A percentile compares a stretch with the other conserved stretches of the same genome.
These are phyloP conservation scores for Propithecus coquereli DNA, from an alignment of 2,113 vertebrate genomes.

Conservation along the genomic window DNA sequence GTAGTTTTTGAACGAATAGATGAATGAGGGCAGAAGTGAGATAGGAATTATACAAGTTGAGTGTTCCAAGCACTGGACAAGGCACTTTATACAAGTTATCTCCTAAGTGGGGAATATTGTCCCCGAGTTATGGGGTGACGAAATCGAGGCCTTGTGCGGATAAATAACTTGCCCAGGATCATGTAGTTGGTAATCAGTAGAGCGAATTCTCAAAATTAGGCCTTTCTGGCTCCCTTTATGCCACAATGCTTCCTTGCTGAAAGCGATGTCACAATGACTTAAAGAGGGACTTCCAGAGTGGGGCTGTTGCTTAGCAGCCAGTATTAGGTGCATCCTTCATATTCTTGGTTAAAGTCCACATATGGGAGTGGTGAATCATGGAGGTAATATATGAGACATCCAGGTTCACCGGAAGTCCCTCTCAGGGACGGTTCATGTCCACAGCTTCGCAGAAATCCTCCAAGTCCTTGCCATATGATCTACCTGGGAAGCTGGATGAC, in stretches of 20 bases:
- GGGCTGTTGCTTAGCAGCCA: slow-evolving; percentile 32
- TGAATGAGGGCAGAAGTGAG: not conserved
- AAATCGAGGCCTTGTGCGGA: not conserved
- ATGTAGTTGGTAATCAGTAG: not conserved
- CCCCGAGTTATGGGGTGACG: not conserved
- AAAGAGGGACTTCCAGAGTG: not conserved
- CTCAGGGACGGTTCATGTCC: rapidly evolving
- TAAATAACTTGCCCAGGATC: not conserved
- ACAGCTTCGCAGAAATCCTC: rapidly evolving
- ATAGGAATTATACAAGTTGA: not conserved
- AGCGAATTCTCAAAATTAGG: not conserved
- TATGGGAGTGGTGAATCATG: not conserved
- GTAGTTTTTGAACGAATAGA: not conserved
- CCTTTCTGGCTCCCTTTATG: not conserved
- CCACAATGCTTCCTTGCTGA: not conserved
- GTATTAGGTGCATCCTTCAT: not conserved
- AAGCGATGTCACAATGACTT: slow-evolving; percentile 56
- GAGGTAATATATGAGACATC: rapidly evolving
- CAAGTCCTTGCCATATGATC: rapidly evolving
- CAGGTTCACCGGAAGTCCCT: rapidly evolving
- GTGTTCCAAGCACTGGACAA: not conserved
- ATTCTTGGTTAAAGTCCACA: not conserved
- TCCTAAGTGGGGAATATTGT: not conserved
- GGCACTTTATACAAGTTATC: not conserved
- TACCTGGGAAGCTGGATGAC: rapidly evolving